Conservation (phyloP, 2,797 vertebrate genomes). For the Enteromius thamalakanensis region DNA sequence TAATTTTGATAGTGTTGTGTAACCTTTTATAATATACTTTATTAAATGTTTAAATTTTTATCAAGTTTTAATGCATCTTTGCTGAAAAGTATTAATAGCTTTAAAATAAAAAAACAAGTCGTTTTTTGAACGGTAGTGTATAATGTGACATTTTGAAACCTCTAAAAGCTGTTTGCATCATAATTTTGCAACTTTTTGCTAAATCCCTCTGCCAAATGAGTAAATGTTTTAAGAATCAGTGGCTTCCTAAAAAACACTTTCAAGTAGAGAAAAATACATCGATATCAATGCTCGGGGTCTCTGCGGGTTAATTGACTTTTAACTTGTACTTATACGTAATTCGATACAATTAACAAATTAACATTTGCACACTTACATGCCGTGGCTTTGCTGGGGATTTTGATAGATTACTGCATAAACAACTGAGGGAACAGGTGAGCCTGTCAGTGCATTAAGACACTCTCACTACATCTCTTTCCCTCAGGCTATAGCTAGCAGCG, state of each 20-base stretch:
- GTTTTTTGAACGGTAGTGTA: not conserved
- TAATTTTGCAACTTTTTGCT: not conserved
- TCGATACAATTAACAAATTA: not conserved
- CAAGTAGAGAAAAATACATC: slow-evolving; percentile 3
- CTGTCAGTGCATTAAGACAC: slow-evolving; percentile 28
- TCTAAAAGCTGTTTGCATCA: not conserved
- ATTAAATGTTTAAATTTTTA: not conserved
- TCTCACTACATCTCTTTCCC: slow-evolving; percentile 40
- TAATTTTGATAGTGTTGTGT: not conserved
- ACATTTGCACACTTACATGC: not conserved
- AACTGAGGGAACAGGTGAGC: slow-evolving; percentile 22
- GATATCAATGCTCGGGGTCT: not conserved
- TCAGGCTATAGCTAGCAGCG: slow-evolving; percentile 50
- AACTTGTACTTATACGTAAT: not conserved
- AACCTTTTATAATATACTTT: not conserved
- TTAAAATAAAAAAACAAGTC: not conserved
- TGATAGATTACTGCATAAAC: slow-evolving; percentile 12
- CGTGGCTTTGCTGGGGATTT: not conserved
- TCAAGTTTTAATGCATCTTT: not conserved
- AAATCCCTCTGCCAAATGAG: not conserved
- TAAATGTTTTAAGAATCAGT: not conserved
- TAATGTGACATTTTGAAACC: not conserved
- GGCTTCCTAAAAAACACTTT: not conserved
- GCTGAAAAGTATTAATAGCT: not conserved
- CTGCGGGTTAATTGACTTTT: not conserved